Conservation (phyloP, 2,113 vertebrate species). For the Columba livia region DNA sequence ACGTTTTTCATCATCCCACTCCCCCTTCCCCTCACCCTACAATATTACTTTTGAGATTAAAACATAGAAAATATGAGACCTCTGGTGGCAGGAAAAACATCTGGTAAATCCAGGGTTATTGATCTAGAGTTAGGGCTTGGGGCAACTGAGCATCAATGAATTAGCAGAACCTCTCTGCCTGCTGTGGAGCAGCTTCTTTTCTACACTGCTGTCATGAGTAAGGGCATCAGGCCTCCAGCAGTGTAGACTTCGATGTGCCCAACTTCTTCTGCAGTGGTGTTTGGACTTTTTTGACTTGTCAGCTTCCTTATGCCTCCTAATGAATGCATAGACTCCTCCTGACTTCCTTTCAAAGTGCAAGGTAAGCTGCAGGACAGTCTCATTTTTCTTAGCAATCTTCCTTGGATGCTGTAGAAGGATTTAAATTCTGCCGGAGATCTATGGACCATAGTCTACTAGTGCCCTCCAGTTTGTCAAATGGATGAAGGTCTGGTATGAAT, state of each 20-base stretch:
- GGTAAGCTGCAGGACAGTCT: background rate
- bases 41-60: background rate
- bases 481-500: constrained; percentile 38
- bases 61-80: background rate
- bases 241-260: background rate
- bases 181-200: background rate
- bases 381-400: background rate
- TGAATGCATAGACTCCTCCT: background rate
- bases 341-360: constrained; percentile 1
- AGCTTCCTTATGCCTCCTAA: background rate
- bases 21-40: no score
- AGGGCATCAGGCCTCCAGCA: background rate
- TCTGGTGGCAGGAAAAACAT: background rate
- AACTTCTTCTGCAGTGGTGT: background rate
- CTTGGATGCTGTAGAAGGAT: background rate
- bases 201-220: background rate
- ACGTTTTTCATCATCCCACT: background rate
- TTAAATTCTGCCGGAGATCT: constrained; percentile 23
- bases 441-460: background rate
- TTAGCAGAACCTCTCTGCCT: background rate
- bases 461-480: constrained; percentile 25
- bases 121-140: background rate
- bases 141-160: background rate
- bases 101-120: background rate
- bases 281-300: background rate